These are phyloP conservation scores for Tauraco hartlaubi DNA, from an alignment of 2,797 vertebrate species.

Conservation along the genomic window DNA sequence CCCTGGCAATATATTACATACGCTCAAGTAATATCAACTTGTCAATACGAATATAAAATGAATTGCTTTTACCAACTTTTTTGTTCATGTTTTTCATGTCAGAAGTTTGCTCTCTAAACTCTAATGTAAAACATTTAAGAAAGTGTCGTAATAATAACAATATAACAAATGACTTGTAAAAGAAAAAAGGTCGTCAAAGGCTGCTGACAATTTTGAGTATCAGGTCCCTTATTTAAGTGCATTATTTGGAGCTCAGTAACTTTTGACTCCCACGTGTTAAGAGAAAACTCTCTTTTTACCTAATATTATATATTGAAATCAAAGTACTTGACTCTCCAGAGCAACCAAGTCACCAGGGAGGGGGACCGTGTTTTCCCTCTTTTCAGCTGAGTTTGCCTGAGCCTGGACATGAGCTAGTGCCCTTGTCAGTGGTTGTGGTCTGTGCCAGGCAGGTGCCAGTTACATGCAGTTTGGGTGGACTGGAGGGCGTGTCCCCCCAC, in stretches of 20 bases:
- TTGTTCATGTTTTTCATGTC: neutral
- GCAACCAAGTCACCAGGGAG: neutral
- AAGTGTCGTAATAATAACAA: neutral
- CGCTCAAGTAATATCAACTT: neutral
- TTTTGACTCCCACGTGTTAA: neutral
- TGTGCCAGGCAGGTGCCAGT: fast-evolving
- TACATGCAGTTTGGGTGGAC: neutral
- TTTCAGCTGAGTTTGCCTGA: neutral
- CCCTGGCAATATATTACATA: neutral
- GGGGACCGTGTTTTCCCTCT: neutral
- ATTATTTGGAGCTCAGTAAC: neutral
- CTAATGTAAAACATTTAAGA: neutral
- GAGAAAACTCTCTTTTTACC: neutral
- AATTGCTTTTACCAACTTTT: neutral
- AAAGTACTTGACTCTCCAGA: neutral
- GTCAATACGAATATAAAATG: neutral
- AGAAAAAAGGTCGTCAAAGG: neutral
- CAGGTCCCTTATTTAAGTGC: neutral
- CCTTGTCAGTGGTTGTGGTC: neutral
- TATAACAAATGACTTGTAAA: neutral
- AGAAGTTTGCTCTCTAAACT: neutral
- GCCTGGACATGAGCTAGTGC: neutral
- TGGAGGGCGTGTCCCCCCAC: neutral
- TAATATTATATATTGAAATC: neutral
- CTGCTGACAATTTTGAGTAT: neutral